phyloP scores from a whole-genome alignment of 2,888 invertebrate species.

The Oscheius sp. region DNA sequence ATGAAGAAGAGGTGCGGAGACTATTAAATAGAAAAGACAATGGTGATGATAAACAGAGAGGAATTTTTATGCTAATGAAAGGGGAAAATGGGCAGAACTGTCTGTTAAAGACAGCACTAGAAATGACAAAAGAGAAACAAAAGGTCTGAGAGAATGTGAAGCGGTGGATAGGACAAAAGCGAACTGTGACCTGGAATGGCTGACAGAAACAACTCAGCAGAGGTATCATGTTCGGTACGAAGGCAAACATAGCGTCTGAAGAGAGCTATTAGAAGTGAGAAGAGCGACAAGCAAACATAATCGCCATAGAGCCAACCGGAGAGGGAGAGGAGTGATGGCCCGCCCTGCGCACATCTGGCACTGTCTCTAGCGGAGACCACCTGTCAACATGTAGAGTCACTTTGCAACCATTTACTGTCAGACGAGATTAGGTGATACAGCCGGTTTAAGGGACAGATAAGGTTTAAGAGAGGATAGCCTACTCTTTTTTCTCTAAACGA shows the following conservation, averaged over 20 bases:
- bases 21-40: no score
- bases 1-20: background rate
- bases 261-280: slow-evolving; percentile 31
- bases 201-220: background rate
- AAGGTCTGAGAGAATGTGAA: no score
- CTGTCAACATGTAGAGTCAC: slow-evolving; percentile 32
- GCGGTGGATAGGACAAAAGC: background rate
- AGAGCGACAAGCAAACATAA: slow-evolving; percentile 37
- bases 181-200: background rate
- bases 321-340: slow-evolving; percentile 17
- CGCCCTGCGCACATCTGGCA: slow-evolving; percentile 36
- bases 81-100: no score
- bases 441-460: no score
- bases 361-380: slow-evolving; percentile 26
- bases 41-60: no score
- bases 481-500: background rate
- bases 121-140: no score
- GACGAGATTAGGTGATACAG: background rate
- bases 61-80: no score
- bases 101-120: no score
- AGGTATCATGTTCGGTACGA: slow-evolving; percentile 31
- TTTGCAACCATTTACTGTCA: slow-evolving; percentile 24
- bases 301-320: slow-evolving; percentile 27
- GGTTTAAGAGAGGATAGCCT: background rate
- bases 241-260: slow-evolving; percentile 18